These are phyloP conservation scores for Atherinomorus stipes DNA, from an alignment of 2,113 vertebrate species.

Conservation along the genomic window DNA sequence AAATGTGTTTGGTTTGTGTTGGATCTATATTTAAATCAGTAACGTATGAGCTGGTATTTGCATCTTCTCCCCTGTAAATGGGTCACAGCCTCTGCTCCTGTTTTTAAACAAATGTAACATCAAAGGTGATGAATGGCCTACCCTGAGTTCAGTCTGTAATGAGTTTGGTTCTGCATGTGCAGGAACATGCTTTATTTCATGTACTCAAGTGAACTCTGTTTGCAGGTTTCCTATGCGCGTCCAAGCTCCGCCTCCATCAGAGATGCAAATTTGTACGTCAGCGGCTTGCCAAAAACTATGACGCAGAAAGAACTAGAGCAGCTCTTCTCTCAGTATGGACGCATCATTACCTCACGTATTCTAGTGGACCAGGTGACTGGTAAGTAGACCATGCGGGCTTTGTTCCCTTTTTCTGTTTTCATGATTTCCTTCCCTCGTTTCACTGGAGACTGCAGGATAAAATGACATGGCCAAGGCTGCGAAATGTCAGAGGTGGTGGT, in stretches of 20 bases:
- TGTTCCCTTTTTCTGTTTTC: constrained; percentile 6
- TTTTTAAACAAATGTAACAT: neutral
- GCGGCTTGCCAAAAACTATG: constrained; percentile 97
- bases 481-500: constrained; percentile 77
- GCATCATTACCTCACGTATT: constrained; percentile 99
- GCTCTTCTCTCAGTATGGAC: constrained; percentile 97
- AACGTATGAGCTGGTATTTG: neutral
- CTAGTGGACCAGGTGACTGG: constrained; percentile 98
- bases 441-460: constrained; percentile 11
- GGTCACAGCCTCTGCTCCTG: constrained; percentile 7
- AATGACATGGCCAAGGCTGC: constrained; percentile 25
- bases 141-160: neutral
- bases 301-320: constrained; percentile 97
- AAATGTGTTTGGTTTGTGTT: neutral
- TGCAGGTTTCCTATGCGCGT: constrained; percentile 93
- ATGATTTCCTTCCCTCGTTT: constrained; percentile 4
- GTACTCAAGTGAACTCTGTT: constrained; percentile 4
- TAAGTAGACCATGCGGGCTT: constrained; percentile 80
- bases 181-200: neutral
- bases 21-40: neutral
- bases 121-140: neutral
- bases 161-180: neutral
- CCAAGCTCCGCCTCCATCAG: constrained; percentile 99
- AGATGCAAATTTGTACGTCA: constrained; percentile 98
- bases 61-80: neutral